Base-by-base conservation (phyloP, 2,113 vertebrate species). In the Amphilophus citrinellus region DNA sequence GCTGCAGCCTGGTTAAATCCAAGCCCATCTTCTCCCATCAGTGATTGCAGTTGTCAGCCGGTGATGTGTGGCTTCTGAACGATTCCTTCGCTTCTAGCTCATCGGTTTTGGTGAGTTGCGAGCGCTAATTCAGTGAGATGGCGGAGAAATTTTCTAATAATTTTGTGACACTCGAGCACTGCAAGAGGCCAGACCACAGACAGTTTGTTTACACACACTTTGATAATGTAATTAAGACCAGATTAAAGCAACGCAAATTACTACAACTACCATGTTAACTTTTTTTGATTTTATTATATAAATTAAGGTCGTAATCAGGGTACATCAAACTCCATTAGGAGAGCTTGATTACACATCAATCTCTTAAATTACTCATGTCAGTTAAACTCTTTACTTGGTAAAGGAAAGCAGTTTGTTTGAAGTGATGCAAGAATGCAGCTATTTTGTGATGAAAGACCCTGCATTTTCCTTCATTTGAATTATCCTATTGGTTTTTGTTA, bases 41-140 rank as follows among this genome's bases (percentile, higher is more conserved):
- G 82, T 91, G 90, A 90, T 82, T 84, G 84, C 78, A 24, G 68
- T 59, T 79, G 79, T 88, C 88, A 84, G 79, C 86, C 18, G 6
- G 32, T 88, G 90, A 93, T 84, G 86, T 66, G 80, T 58, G 83
- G 77, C 84, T 84, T 56, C 87, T 84, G 82, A 91, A 85, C 4
- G 47, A 84, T 63, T 71, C 66, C 61, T 85, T 60, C n/a, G 68
- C 84, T 85, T 71, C 50, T 50, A 76, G 83, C 86, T 84, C 75
- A 76, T 92, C 65, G 27, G 71, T 81, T 86, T 86, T 1, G 4
- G 18, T 4, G 62, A 47, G 53, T 44, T 42, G 22, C 6, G 6
- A 76, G 76, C 56, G 30, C 59, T 59, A 80, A 83, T 87, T 85
- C 76, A 82, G 80, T 44, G 35, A 90, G 78, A 84, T 61, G 65